Base-by-base conservation (phyloP, 2,888 invertebrate genomes). In the Taenaris catops region DNA sequence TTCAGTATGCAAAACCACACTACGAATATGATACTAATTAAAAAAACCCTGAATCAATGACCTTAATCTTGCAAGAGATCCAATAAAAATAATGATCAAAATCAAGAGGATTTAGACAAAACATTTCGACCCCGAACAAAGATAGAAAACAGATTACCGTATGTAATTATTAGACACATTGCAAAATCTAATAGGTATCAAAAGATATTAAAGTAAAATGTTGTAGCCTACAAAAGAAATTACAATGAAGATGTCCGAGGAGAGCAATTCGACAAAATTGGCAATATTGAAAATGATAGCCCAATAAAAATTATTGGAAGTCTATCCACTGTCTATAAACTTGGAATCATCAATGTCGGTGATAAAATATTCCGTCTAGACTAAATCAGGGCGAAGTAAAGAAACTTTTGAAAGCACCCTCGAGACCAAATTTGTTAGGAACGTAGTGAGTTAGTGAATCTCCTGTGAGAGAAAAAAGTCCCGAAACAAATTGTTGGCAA, bases 401-500 rank as follows among this genome's bases (percentile, higher is more conserved):
- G n/a, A 67, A 78, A 66, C 62, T 71, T 75, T 65, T 55, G 53
- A 66, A 60, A 66, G 63, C 59, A 64, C 72, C 67, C 72, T 61
- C 51, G 70, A 64, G 75, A 72, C 67, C 68, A 70, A 72, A 75
- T 79, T 76, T 73, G 73, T 73, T 63, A 67, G 63, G 53, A 63
- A 54, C 53, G 57, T 59, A 54, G 57, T 62, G 62, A 75, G 61
- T 68, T 63, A 65, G 56, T 56, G 55, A 64, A 62, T 58, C 52
- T 62, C 60, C 56, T 55, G 53, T 40, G 46, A 55, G 61, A 63
- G 61, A 71, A 81, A 80, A 78, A 79, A 75, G 65, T 65, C 62
- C 69, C 73, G 54, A 80, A 80, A 80, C 80, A 79, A 81, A 76
- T 81, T 79, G 79, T 80, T 78, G 68, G 76, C 80, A 74, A 81